phyloP scores from a whole-genome alignment of 2,888 invertebrate species.

The Fragum fragum region DNA sequence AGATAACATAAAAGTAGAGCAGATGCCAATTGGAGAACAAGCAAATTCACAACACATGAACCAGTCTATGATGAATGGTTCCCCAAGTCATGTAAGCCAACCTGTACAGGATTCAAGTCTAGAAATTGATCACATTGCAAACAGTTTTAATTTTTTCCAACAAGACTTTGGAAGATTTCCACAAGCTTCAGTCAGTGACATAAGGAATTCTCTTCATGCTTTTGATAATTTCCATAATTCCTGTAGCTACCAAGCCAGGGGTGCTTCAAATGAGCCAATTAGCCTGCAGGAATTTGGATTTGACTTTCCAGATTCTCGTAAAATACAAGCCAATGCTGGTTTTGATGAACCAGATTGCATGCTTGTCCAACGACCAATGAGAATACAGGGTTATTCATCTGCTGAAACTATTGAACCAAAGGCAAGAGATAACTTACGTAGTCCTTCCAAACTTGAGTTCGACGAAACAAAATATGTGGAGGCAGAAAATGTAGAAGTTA shows the following conservation, averaged over 20 bases:
- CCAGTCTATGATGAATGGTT: conserved; percentile 17
- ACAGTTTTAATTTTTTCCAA: conserved; percentile 22
- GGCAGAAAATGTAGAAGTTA: conserved; percentile 14
- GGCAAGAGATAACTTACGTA: neutral
- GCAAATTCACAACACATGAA: neutral
- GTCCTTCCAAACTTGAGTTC: neutral
- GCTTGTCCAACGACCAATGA: neutral
- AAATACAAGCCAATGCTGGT: neutral
- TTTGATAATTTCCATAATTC: conserved; percentile 11
- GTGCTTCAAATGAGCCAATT: conserved; percentile 15
- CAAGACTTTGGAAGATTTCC: conserved; percentile 3
- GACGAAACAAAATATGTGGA: conserved; percentile 12
- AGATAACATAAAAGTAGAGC: conserved; percentile 11
- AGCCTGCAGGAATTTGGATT: conserved; percentile 1
- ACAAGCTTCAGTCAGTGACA: conserved; percentile 2
- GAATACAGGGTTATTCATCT: neutral
- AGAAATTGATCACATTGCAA: conserved; percentile 33
- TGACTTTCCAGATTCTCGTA: conserved; percentile 10
- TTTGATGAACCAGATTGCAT: conserved; percentile 8
- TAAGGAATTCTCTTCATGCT: conserved; percentile 20
- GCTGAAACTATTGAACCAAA: neutral
- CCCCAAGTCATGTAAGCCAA: conserved; percentile 15
- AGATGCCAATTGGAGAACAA: conserved; percentile 18
- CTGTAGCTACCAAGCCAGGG: conserved; percentile 37
- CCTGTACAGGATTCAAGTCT: conserved; percentile 33